Base-by-base conservation (phyloP, 1,140 invertebrate genomes). In the Pseudomyrmex concolor region DNA sequence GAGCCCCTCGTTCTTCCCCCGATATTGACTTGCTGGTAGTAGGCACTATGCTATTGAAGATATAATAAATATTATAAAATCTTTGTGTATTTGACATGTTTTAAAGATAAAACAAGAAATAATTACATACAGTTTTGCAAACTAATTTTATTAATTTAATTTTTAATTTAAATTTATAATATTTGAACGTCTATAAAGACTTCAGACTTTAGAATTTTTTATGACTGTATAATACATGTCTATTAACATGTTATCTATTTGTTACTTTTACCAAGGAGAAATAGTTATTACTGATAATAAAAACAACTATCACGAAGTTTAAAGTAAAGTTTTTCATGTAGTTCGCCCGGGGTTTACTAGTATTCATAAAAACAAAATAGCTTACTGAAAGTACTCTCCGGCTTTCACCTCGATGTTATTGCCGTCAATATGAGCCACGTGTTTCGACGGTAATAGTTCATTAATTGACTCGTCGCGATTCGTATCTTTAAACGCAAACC, bases 1-100 rank as follows among this genome's bases (percentile, higher is more conserved):
- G 96, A 95, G 96, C 96, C 96, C 96, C 95, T 91, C 92, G 93
- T 86, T 88, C 96, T 96, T 97, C 96, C 96, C 96, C 96, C 96
- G 96, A 96, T 88, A 89, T 54, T 10, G 89, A 84, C 34, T 90
- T 86, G 17, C 87, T 93, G 3, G 68, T 86, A 0, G 93, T 94
- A 45, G 92, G 87, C 12, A 78, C 82, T 45, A 93, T 91, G 12
- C 89, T 94, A 43, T 87, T 90, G 60, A 43, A 19, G 51, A 45
- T 5, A 34, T 34, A 9, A 67, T 9, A 9, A 12, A 66, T 59
- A 70, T 59, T 62, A 43, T 9, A 9, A 0, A 3, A 57, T 1
- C n/a, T 48, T 22, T n/a, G 17, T 10, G 7, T 1, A 34, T 7
- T 34, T 34, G 5, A 34, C 34, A 34, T 34, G 34, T 34, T 34